Conservation (phyloP, 2,113 vertebrate species). For the Ivindomyrus marchei region DNA sequence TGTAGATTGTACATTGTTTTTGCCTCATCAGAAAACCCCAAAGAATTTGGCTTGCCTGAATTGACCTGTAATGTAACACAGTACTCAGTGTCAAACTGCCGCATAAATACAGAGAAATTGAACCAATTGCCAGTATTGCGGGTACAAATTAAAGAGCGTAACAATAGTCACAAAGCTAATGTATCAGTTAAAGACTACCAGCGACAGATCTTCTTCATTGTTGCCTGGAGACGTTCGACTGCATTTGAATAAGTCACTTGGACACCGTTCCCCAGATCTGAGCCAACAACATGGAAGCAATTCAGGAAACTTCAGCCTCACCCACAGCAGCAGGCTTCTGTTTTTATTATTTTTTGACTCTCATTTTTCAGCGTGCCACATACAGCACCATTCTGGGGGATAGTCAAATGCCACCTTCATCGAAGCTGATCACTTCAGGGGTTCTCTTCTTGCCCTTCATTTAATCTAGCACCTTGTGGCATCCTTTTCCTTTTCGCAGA, state of each 20-base stretch:
- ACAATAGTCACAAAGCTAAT: neutral
- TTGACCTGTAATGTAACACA: neutral
- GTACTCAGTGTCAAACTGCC: neutral
- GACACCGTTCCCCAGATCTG: neutral
- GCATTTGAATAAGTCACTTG: constrained; percentile 6
- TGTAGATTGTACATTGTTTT: neutral
- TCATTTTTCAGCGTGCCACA: too few species aligned
- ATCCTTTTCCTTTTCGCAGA: neutral
- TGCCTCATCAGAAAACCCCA: neutral
- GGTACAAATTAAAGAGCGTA: neutral
- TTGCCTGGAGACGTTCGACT: neutral
- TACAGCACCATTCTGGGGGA: neutral
- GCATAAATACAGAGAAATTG: neutral
- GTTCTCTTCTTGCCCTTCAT: neutral
- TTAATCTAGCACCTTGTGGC: neutral
- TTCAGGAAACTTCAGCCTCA: constrained; percentile 11
- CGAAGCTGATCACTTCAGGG: neutral
- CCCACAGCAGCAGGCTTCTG: neutral
- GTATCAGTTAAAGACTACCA: neutral
- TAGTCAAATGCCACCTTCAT: neutral
- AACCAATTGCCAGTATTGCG: neutral
- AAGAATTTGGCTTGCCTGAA: neutral
- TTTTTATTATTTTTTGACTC: neutral
- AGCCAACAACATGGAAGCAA: neutral
- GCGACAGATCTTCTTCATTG: neutral